Percentiles rank a stretch among this genome's conserved stretches.
Evolutionary conservation across 2,888 invertebrate genomes (phyloP).

Genomic region (Cremastinae sp.): DNA sequence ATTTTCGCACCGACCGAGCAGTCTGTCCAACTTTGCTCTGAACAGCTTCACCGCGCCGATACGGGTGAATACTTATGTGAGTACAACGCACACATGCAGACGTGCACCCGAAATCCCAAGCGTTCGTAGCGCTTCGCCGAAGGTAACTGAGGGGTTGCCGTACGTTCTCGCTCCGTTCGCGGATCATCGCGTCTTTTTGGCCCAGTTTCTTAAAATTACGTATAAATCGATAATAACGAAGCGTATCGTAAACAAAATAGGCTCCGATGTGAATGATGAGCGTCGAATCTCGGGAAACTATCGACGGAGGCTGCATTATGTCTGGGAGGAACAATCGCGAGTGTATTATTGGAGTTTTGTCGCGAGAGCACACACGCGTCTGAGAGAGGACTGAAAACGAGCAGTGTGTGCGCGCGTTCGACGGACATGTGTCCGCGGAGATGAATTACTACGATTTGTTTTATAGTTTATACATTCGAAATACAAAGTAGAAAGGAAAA

Average conservation of each 20-base stretch:
- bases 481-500: constrained; percentile 51
- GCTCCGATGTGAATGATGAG: not conserved
- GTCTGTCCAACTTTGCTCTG: no score
- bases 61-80: no score
- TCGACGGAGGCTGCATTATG: not conserved
- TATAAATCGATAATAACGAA: no score
- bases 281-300: not conserved
- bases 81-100: no score
- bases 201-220: constrained; percentile 7
- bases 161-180: constrained; percentile 3
- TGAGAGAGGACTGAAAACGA: constrained; percentile 20
- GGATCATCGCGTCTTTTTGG: constrained; percentile 16
- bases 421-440: constrained; percentile 66
- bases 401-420: constrained; percentile 23
- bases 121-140: no score
- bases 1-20: no score
- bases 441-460: constrained; percentile 76
- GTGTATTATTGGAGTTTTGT: constrained; percentile 38
- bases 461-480: constrained; percentile 76
- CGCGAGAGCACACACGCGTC: constrained; percentile 28
- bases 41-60: no score
- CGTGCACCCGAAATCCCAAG: no score
- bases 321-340: constrained; percentile 3
- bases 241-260: not conserved
- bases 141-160: not conserved